phyloP scores from a whole-genome alignment of 2,797 vertebrate species.

The Tinamus major region DNA sequence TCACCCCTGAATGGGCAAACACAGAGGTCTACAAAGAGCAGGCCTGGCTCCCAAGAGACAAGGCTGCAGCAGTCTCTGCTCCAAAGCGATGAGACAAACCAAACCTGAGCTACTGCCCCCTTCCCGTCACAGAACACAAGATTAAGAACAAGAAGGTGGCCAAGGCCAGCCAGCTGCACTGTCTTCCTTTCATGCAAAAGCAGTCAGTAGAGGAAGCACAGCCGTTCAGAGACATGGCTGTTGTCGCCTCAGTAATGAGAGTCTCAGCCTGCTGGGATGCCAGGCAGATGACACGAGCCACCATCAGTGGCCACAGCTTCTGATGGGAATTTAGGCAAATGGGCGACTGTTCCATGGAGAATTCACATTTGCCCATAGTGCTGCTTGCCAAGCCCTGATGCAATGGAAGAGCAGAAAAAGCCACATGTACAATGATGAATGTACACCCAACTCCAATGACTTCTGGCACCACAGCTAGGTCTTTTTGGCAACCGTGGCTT shows the following conservation, averaged over 20 bases:
- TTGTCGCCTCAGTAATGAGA: background rate
- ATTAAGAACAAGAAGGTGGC: background rate
- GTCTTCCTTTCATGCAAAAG: rapidly evolving
- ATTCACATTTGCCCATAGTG: background rate
- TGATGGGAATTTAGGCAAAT: background rate
- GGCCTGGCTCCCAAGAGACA: too few species aligned
- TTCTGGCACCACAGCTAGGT: background rate
- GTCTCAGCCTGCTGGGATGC: too few species aligned
- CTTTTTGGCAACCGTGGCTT: background rate
- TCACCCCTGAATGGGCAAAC: rapidly evolving
- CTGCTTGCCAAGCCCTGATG: background rate
- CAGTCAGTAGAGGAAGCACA: rapidly evolving
- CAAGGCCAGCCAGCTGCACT: background rate
- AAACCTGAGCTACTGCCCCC: background rate
- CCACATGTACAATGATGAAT: rapidly evolving
- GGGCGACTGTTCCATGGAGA: background rate
- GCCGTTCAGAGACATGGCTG: rapidly evolving
- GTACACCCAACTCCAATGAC: background rate
- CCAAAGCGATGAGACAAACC: background rate
- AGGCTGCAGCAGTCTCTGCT: background rate
- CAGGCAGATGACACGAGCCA: background rate
- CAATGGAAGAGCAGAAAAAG: background rate
- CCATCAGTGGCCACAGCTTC: rapidly evolving
- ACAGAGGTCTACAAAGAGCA: background rate
- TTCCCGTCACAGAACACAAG: background rate